Base-by-base conservation (phyloP, 2,888 invertebrate species). In the Chloroclysta siterata region DNA sequence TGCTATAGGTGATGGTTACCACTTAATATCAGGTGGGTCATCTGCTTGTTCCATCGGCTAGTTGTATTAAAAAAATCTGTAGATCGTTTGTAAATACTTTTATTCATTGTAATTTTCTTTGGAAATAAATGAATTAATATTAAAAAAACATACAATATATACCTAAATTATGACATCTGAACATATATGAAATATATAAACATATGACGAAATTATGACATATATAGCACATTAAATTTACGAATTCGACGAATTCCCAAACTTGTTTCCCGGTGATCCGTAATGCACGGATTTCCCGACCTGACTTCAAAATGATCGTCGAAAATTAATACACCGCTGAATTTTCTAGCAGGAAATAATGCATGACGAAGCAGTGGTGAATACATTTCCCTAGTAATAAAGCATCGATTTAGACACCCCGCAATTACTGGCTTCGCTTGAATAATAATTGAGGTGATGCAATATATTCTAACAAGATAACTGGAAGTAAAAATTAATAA, bases 401-500 rank as follows among this genome's bases (percentile, higher is more conserved):
- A 77, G 72, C 73, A 76, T 77, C 73, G 74, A 78, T 56, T 69
- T 74, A 67, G 72, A 74, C 77, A 75, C 78, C 71, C 74, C 75
- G 66, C 72, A 76, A 78, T 80, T 77, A 76, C 72, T 69, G 68
- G 71, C 69, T 77, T 77, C 74, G 70, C 70, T 57, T 78, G 71
- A 73, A 80, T 80, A 73, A 80, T 80, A 74, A 80, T 80, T 76
- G 65, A 77, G 72, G 67, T 50, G 60, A 70, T 71, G 69, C 69
- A 42, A 62, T 65, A 57, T 46, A 52, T 44, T 39, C 46, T 47
- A 58, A 58, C 42, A 17, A n/a, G 14, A 8, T 44, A 14, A 46
- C 44, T 44, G 15, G 44, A 22, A 22, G 22, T 22, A 22, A 1
- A 22, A 22, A 22, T 22, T 22, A 22, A 22, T 22, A 22, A 2